Conservation (phyloP, 2,797 vertebrate species). For the Tragopan temminckii region DNA sequence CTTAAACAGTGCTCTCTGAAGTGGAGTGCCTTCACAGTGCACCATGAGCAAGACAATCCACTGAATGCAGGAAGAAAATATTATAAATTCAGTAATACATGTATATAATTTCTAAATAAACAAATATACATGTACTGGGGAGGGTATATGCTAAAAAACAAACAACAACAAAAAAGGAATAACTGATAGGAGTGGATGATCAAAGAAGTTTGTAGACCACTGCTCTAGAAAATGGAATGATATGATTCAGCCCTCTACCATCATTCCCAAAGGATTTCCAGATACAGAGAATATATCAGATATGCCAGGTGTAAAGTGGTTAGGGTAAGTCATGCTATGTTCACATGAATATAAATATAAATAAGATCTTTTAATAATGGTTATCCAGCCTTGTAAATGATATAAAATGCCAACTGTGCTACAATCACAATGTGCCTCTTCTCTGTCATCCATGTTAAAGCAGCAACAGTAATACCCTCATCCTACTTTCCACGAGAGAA, state of each 20-base stretch:
- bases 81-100: neutral
- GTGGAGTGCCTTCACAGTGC: neutral
- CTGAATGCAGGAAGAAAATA: neutral
- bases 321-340: neutral
- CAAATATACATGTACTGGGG: neutral
- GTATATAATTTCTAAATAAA: neutral
- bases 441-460: neutral
- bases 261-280: no score
- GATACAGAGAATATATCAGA: no score
- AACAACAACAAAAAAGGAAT: no score
- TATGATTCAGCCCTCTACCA: no score
- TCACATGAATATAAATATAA: neutral
- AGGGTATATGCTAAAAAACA: neutral
- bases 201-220: neutral
- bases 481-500: neutral
- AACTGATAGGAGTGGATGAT: neutral
- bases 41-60: neutral
- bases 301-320: no score
- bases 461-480: neutral
- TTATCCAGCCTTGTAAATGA: neutral
- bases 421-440: neutral
- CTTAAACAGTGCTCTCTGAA: neutral
- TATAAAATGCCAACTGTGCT: neutral
- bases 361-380: neutral
- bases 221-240: neutral